These are phyloP conservation scores for Chaetops frenatus DNA, from an alignment of 2,113 vertebrate species.

Conservation along the genomic window DNA sequence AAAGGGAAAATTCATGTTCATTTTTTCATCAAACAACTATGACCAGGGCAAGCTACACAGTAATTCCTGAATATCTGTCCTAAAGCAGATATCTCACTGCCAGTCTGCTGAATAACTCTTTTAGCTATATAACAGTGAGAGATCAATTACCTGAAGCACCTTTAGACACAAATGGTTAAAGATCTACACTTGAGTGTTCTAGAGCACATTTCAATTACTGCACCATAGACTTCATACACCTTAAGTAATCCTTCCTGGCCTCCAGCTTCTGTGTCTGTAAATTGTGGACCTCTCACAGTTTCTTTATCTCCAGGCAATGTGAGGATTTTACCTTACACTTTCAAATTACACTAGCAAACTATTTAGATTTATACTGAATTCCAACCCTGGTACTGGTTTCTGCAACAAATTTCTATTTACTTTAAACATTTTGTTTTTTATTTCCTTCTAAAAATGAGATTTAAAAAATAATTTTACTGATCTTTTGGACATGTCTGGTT, in stretches of 20 bases:
- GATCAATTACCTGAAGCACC: background rate
- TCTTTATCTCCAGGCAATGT: background rate
- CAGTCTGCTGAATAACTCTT: background rate
- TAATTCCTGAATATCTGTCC: background rate
- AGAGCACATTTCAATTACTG: background rate
- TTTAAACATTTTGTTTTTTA: background rate
- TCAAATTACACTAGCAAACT: background rate
- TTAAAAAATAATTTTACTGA: accelerated
- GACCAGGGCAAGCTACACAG: background rate
- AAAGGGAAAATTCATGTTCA: background rate
- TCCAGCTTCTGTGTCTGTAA: background rate
- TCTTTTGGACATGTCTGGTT: background rate
- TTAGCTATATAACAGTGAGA: background rate
- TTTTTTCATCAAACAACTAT: background rate
- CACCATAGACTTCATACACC: background rate
- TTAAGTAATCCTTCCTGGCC: background rate
- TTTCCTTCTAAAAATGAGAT: background rate
- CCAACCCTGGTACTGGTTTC: background rate
- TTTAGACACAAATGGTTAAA: background rate
- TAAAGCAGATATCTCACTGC: background rate
- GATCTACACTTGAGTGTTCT: background rate
- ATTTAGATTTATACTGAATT: background rate
- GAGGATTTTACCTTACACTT: background rate
- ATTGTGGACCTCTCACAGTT: background rate
- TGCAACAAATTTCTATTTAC: background rate